phyloP scores from a whole-genome alignment of 2,888 invertebrate species.

The Mythimna ferrago region DNA sequence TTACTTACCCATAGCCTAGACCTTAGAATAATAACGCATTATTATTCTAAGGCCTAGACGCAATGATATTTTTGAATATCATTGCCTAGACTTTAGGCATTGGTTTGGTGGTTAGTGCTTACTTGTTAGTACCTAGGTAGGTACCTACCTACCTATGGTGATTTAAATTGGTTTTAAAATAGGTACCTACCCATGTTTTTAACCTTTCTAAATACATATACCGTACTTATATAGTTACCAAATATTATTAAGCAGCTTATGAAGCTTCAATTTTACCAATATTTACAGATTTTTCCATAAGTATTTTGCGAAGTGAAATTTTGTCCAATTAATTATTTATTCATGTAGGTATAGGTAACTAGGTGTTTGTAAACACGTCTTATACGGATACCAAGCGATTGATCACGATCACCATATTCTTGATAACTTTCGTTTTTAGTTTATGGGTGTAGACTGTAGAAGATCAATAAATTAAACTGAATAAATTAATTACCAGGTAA shows the following conservation, averaged over 20 bases:
- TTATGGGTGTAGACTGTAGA: background rate
- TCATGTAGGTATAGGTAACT: background rate
- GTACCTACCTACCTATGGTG: too few species aligned
- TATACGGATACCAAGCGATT: background rate
- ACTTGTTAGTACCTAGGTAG: background rate
- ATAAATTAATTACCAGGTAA: slow-evolving; percentile 4
- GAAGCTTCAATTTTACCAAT: background rate
- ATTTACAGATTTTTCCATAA: background rate
- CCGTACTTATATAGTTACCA: too few species aligned
- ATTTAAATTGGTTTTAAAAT: background rate
- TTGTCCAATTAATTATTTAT: slow-evolving; percentile 16
- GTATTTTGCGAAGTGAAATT: slow-evolving; percentile 28
- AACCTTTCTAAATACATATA: too few species aligned
- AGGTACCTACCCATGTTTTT: background rate
- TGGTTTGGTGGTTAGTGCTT: background rate
- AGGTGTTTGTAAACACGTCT: slow-evolving; percentile 19
- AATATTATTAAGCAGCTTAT: too few species aligned
- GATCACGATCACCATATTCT: slow-evolving; percentile 24
- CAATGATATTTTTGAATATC: too few species aligned
- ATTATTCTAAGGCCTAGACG: too few species aligned
- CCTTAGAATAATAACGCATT: too few species aligned
- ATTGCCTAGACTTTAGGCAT: background rate
- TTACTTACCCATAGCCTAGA: too few species aligned
- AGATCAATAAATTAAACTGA: slow-evolving; percentile 4
- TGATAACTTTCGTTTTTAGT: slow-evolving; percentile 39